phyloP scores from a whole-genome alignment of 1,140 invertebrate genomes.

The Panulirus ornatus region DNA sequence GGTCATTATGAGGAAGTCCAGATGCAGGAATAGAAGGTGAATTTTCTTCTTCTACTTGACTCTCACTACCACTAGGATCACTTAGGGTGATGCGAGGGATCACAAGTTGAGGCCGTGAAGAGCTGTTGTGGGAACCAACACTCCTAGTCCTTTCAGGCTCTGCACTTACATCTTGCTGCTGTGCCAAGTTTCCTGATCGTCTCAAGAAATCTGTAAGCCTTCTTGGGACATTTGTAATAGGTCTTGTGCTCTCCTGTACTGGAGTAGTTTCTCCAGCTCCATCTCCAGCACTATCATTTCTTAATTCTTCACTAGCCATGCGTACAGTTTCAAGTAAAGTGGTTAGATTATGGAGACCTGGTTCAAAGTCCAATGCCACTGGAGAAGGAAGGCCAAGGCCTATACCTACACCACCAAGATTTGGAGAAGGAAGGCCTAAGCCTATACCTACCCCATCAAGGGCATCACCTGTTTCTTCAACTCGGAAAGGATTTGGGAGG shows the following conservation, averaged over 20 bases:
- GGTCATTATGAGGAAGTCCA: slow-evolving; percentile 36
- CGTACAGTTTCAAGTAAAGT: slow-evolving; percentile 65
- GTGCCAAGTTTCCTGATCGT: slow-evolving; percentile 47
- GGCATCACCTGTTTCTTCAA: slow-evolving; percentile 21
- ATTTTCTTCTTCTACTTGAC: slow-evolving; percentile 64
- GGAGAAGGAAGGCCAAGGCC: slow-evolving; percentile 17
- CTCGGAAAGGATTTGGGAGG: slow-evolving; percentile 73
- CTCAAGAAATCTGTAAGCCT: slow-evolving; percentile 58
- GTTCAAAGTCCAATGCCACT: slow-evolving; percentile 43
- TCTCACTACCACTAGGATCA: slow-evolving; percentile 68
- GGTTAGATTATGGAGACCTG: slow-evolving; percentile 62
- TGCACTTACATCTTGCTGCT: neutral
- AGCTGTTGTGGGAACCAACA: neutral
- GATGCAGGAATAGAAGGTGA: neutral
- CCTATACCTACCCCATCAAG: slow-evolving; percentile 13
- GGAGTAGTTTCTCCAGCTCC: neutral
- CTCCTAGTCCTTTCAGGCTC: neutral
- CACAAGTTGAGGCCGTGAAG: slow-evolving; percentile 50
- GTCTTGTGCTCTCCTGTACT: slow-evolving; percentile 25
- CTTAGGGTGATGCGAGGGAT: slow-evolving; percentile 67
- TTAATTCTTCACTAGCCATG: slow-evolving; percentile 66
- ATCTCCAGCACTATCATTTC: slow-evolving; percentile 54
- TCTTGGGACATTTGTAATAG: slow-evolving; percentile 60
- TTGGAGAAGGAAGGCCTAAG: neutral
- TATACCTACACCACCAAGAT: neutral